These are phyloP conservation scores for Semaprochilodus insignis DNA, from an alignment of 2,797 vertebrate species.

Conservation along the genomic window DNA sequence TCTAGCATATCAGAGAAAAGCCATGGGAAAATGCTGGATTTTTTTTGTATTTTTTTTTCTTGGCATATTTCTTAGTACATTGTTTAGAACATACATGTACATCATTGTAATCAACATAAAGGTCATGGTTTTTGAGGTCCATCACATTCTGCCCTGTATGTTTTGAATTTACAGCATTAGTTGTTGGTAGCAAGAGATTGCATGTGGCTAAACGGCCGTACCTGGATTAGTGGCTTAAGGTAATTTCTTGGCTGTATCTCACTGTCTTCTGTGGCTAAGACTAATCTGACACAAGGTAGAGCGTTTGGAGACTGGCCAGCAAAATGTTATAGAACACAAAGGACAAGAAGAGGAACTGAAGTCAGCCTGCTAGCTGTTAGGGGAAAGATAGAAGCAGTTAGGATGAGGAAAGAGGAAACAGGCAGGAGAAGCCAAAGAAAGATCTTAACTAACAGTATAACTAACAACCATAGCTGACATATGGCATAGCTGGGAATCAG, in stretches of 20 bases:
- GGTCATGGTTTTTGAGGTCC: not conserved
- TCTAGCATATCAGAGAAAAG: not conserved
- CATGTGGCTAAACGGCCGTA: constrained; percentile 48
- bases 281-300: constrained; percentile 42
- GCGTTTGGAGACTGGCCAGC: constrained; percentile 1
- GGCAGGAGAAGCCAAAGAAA: not conserved
- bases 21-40: not conserved
- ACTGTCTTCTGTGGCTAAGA: constrained; percentile 32
- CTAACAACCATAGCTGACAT: not conserved
- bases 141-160: not conserved
- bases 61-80: not conserved
- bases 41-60: not conserved
- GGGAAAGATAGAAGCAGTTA: not conserved
- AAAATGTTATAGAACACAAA: constrained; percentile 32
- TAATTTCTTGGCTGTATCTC: constrained; percentile 61
- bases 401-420: not conserved
- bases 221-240: constrained; percentile 71
- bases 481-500: not conserved
- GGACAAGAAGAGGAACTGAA: not conserved
- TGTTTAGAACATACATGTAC: not conserved
- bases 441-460: not conserved
- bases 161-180: not conserved
- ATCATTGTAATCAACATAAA: not conserved
- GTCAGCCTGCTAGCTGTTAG: not conserved
- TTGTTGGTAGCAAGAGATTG: not conserved